Evolutionary conservation across 2,888 invertebrate species (phyloP), one percentile per base, ranked within the genome.

Genomic region (Cremastinae sp.): DNA sequence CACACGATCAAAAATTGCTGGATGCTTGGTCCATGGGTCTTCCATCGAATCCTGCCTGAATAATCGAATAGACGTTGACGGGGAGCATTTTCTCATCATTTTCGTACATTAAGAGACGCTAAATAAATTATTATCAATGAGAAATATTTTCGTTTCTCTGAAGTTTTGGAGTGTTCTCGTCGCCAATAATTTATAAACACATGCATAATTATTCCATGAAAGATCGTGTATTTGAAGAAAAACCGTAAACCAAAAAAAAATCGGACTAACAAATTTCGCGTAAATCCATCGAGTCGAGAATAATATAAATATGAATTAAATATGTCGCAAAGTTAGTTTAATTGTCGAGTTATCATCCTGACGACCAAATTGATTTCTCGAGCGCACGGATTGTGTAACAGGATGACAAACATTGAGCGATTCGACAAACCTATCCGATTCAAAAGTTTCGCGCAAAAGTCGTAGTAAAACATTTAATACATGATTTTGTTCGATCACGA

Each of bases 11-110:
- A 80, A 87, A 84, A 64, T 79, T 90, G 49, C 73, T 89, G 56
- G 89, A 89, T 74, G 86, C 86, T 35, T 89, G 89, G 89, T 89
- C 89, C 2, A 84, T 87, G 86, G 88, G 87, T 55, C 83, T 88
- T 72, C 88, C 88, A 68, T 86, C 88, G 18, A 88, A 88, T 81
- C 87, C 88, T 12, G 88, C 88, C 74, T 88, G 80, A 83, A 39
- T 35, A 1, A 16, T 16, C 3, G 1, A 56, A 7, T 22, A 64
- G 9, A 20, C 12, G 41, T 51, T 22, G 64, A 35, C 20, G 55
- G 16, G 20, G 18, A 66, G 55, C 51, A 51, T 55, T 66, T 66
- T 55, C 66, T 22, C 56, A 56, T 16, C 9, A 47, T 20, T 65
- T 65, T 55, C 55, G 10, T 61, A 59, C 51, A 28, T 37, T 14